Base-by-base conservation (phyloP, 2,113 vertebrate species). In the Nyctereutes procyonoides region DNA sequence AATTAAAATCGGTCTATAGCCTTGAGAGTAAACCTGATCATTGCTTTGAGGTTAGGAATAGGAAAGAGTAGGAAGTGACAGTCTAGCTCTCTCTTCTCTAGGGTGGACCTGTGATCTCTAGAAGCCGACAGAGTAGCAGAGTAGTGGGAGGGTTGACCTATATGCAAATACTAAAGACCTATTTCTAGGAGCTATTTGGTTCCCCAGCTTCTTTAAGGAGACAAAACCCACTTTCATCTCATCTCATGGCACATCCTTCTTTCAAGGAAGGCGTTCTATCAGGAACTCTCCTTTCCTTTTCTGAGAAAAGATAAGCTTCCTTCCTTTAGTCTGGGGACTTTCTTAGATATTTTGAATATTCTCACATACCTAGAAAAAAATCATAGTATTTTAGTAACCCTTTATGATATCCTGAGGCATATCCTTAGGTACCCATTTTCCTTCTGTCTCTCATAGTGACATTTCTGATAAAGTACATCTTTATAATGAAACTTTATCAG, bases 161-260 rank as follows among this genome's bases (percentile, higher is more conserved):
- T 60, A 97, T 97, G 95, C 88, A 98, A 86, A 97, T 93, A 83
- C 81, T n/a, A 55, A 92, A 69, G 88, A 35, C 90, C 96, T 96
- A 69, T 96, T 98, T 97, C 95, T 65, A 85, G 81, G 63, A 95
- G 90, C 69, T 96, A 73, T 93, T 98, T 60, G 67, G 85, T 97
- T 97, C 96, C 65, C 48, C 19, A 48, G 58, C 38, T 90, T 96
- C 93, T 95, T 96, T 85, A 88, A 96, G 94, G 84, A 97, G 92
- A 82, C 93, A 91, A 97, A 96, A 90, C 63, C n/a, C 15, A 17
- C 80, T 98, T 96, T 96, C 73, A 86, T 86, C 73, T 51, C 28
- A 69, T 80, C 32, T 17, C 82, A 79, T 82, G 82, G 85, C 26
- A 73, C 22, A 15, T 19, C 6, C 17, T 89, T 91, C 43, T 91